phyloP scores from a whole-genome alignment of 2,113 vertebrate species.

The Tamias sibiricus region DNA sequence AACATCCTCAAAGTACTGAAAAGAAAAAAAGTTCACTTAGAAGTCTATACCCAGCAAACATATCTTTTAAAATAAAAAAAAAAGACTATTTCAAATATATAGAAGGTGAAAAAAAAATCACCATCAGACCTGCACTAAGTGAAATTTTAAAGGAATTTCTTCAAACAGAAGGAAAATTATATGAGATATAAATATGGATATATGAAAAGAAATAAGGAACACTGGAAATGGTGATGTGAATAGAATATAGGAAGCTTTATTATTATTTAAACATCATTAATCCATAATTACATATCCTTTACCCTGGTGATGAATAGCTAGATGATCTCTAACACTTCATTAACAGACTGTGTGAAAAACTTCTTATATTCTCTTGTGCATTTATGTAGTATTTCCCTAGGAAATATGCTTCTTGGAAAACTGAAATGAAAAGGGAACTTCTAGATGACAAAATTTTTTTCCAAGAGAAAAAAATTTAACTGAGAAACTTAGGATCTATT shows the following conservation, averaged over 20 bases:
- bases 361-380: not conserved
- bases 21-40: not conserved
- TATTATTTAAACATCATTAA: not conserved
- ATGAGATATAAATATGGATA: not conserved
- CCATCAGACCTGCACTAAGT: not conserved
- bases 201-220: not conserved
- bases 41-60: not conserved
- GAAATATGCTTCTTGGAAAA: not conserved
- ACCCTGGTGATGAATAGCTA: not conserved
- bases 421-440: not conserved
- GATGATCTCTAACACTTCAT: not conserved
- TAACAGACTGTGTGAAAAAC: not conserved
- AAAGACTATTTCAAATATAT: not conserved
- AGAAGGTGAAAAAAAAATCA: conserved; percentile 17
- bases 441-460: not conserved
- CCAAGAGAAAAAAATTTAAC: conserved; percentile 1
- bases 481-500: not conserved
- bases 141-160: not conserved
- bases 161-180: conserved; percentile 20
- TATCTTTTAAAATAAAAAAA: conserved; percentile 37
- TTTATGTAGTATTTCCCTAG: not conserved
- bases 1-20: conserved; percentile 49
- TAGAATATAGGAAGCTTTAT: not conserved
- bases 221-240: not conserved
- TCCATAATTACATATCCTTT: not conserved